Evolutionary conservation across 2,113 vertebrate species (phyloP), one percentile per base, ranked within the genome.

Genomic region (Scalopus aquaticus): DNA sequence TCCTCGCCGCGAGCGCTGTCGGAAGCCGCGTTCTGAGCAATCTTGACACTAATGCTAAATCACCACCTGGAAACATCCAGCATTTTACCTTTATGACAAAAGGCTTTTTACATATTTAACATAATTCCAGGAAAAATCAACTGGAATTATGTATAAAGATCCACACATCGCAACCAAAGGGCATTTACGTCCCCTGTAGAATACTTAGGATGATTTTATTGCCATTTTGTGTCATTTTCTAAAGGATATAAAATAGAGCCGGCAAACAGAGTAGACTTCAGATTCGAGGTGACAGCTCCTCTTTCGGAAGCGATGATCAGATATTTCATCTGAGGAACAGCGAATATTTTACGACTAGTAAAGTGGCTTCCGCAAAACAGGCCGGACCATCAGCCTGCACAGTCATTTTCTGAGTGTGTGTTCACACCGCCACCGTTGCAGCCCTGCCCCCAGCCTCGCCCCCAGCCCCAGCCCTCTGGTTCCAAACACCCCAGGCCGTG

Each of bases 31-130:
- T 28, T 62, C 97, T 97, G 98, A 98, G 96, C 96, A 97, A 96
- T 97, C 97, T 97, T 98, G 98, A 98, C 98, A 98, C 97, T 98
- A 98, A 98, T 98, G 97, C 96, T 98, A 97, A 98, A 98, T 98
- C 98, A 98, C 97, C 98, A 97, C 98, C 97, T 96, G 90, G 97
- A 95, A 97, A 97, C 97, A 98, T 98, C 98, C 97, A 98, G 96
- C 96, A 72, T 98, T 98, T 98, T 98, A 98, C 97, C 97, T 98
- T 98, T 98, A 98, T 98, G 96, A 98, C 97, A 98, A 98, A 98
- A 98, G 98, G 97, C 98, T 98, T 98, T 99, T 99, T 99, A 99
- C 99, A 99, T 99, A 99, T 99, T 99, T 99, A 99, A 98, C 98
- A 98, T 99, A 99, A 99, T 99, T 98, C 98, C 97, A 97, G 97